Conservation (phyloP, 1,140 invertebrate species). For the Paramacrobiotus metropolitanus region DNA sequence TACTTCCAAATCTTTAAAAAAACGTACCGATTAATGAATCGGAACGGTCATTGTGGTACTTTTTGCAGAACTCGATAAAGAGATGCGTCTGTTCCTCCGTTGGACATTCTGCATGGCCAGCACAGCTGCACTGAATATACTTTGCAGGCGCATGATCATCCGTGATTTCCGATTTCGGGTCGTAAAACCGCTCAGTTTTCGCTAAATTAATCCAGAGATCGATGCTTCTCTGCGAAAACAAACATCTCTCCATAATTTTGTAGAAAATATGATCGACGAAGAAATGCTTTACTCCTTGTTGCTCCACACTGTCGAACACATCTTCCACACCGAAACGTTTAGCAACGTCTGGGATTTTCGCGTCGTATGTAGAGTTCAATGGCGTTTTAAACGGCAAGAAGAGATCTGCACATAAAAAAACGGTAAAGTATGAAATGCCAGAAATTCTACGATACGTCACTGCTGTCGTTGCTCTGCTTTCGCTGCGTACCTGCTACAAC, state of each 20-base stretch:
- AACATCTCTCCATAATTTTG: not conserved
- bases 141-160: too few species aligned
- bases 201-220: constrained; percentile 29
- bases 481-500: too few species aligned
- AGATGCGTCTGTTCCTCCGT: constrained; percentile 17
- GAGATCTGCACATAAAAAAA: constrained; percentile 18
- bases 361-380: constrained; percentile 45
- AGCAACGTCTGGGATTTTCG: constrained; percentile 48
- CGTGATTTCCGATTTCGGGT: constrained; percentile 19
- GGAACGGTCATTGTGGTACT: constrained; percentile 16
- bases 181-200: constrained; percentile 28
- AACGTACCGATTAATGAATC: constrained; percentile 12
- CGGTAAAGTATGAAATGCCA: too few species aligned
- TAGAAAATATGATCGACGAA: not conserved
- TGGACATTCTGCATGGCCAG: constrained; percentile 20
- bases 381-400: constrained; percentile 77
- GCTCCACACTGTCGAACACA: not conserved
- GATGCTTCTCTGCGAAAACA: constrained; percentile 20
- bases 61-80: constrained; percentile 18
- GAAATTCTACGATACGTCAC: too few species aligned
- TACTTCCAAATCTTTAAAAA: too few species aligned
- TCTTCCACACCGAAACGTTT: constrained; percentile 33
- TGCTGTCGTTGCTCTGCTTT: too few species aligned
- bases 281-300: not conserved
- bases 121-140: constrained; percentile 20